Conservation (phyloP, 2,888 invertebrate genomes). For the Polietes domitor region DNA sequence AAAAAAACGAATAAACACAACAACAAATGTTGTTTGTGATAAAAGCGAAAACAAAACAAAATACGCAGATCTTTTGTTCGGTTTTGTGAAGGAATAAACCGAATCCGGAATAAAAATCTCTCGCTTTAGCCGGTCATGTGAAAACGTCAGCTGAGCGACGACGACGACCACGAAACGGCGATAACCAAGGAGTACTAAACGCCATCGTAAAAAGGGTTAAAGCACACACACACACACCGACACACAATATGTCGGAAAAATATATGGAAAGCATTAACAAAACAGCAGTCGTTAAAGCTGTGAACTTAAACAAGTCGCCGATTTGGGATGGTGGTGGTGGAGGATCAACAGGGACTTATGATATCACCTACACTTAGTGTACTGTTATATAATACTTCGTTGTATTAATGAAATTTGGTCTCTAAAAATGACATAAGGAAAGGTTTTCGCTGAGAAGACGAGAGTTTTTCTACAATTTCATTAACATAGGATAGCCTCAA, state of each 20-base stretch:
- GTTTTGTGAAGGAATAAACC: background rate
- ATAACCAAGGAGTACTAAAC: constrained; percentile 44
- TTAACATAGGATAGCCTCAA: too few relatives aligned
- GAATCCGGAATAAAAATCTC: constrained; percentile 18
- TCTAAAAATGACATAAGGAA: too few relatives aligned
- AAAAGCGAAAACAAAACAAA: constrained; percentile 49
- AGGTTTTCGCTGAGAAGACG: too few relatives aligned
- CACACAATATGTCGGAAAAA: background rate
- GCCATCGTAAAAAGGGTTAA: constrained; percentile 47
- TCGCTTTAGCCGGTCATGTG: constrained; percentile 56
- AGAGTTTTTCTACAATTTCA: too few relatives aligned
- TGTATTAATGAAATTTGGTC: too few relatives aligned
- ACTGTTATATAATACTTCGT: too few relatives aligned
- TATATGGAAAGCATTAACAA: constrained; percentile 38
- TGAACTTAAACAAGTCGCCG: constrained; percentile 50
- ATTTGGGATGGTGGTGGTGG: too few relatives aligned
- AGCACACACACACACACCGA: too few relatives aligned
- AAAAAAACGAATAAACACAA: too few relatives aligned
- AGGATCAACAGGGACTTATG: background rate
- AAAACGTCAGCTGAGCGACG: constrained; percentile 76
- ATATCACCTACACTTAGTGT: background rate
- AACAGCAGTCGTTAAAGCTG: constrained; percentile 60
- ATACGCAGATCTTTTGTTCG: constrained; percentile 53
- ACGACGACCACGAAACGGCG: background rate
- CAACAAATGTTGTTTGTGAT: constrained; percentile 41